phyloP scores from a whole-genome alignment of 1,140 invertebrate genomes.

The Drosophila kikkawai region DNA sequence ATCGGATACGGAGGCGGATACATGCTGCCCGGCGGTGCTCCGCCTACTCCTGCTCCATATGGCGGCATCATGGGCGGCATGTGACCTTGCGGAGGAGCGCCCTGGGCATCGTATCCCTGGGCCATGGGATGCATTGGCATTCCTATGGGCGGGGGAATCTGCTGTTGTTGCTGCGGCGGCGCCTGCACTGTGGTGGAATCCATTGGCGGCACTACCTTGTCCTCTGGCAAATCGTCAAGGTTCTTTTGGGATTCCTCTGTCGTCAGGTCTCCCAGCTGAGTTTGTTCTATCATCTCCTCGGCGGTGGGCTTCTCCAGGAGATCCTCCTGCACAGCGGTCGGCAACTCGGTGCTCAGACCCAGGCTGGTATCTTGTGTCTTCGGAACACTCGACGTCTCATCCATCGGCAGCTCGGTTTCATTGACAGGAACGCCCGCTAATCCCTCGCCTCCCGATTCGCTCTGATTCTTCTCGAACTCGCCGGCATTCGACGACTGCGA shows the following conservation, averaged over 20 bases:
- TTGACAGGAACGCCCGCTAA: slow-evolving; percentile 21
- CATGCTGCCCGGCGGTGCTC: slow-evolving; percentile 62
- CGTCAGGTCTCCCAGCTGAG: slow-evolving; percentile 32
- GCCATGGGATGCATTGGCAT: slow-evolving; percentile 56
- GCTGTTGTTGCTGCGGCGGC: slow-evolving; percentile 21
- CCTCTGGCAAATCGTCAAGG: slow-evolving; percentile 52
- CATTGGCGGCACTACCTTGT: slow-evolving; percentile 29
- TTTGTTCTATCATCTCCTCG: slow-evolving; percentile 58
- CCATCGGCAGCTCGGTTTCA: slow-evolving; percentile 52
- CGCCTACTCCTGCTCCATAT: slow-evolving; percentile 27
- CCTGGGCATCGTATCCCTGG: slow-evolving; percentile 48
- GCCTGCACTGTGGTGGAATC: slow-evolving; percentile 8
- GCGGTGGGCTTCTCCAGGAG: slow-evolving; percentile 37
- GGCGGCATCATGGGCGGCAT: slow-evolving; percentile 78
- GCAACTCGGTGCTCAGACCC: slow-evolving; percentile 24
- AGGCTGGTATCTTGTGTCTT: slow-evolving; percentile 57
- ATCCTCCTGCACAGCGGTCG: slow-evolving; percentile 26
- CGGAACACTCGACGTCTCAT: slow-evolving; percentile 61
- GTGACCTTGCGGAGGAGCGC: slow-evolving; percentile 36
- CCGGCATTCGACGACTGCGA: slow-evolving; percentile 72
- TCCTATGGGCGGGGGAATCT: slow-evolving; percentile 33
- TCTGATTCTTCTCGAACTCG: slow-evolving; percentile 65
- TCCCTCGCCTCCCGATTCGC: slow-evolving; percentile 29
- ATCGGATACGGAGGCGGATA: slow-evolving; percentile 88
- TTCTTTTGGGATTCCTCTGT: slow-evolving; percentile 53